phyloP scores from a whole-genome alignment of 2,113 vertebrate genomes.

The Baryphthengus martii region DNA sequence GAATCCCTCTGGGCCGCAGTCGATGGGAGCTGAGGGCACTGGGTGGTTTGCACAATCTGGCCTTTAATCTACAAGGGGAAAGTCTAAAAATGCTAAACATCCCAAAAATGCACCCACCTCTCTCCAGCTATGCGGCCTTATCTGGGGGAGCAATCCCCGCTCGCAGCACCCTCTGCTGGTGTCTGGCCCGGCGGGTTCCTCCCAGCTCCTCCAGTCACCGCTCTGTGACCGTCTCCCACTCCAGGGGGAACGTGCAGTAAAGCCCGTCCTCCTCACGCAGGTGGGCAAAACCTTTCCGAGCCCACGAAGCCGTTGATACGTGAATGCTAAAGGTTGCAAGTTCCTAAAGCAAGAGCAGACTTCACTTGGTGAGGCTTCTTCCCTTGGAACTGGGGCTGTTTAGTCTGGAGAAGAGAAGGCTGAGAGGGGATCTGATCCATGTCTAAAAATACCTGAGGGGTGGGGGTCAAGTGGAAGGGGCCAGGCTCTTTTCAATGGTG shows the following conservation, averaged over 20 bases:
- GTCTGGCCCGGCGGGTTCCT: fast-evolving
- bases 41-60: background rate
- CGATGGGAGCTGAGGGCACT: background rate
- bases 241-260: background rate
- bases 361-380: background rate
- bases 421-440: too few relatives aligned
- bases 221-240: fast-evolving
- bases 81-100: conserved; percentile 51
- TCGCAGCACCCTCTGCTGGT: conserved; percentile 21
- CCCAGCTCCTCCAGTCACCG: background rate
- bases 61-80: conserved; percentile 24
- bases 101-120: conserved; percentile 38
- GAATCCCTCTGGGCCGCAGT: background rate
- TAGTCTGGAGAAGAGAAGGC: too few relatives aligned
- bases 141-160: background rate
- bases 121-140: background rate
- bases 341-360: background rate
- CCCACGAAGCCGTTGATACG: background rate
- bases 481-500: too few relatives aligned
- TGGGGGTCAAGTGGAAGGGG: too few relatives aligned
- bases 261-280: background rate
- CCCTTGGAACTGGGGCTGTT: background rate
- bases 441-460: too few relatives aligned
- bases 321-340: background rate
- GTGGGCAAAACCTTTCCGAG: background rate